Conservation (phyloP, 1,140 invertebrate species). For the Laupala kohalensis region DNA sequence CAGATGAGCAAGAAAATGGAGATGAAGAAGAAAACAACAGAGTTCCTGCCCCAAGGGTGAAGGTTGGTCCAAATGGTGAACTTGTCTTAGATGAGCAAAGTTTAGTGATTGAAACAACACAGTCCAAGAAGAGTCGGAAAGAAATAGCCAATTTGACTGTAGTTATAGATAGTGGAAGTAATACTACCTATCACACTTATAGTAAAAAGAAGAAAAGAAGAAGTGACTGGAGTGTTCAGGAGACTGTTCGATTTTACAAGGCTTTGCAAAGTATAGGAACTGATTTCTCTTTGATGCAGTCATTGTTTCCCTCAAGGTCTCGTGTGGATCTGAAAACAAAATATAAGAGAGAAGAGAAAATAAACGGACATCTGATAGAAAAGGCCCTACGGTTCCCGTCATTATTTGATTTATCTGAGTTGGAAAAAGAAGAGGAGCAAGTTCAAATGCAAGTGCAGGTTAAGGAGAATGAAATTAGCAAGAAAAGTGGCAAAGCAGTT, state of each 20-base stretch:
- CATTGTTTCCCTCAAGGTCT: constrained; percentile 63
- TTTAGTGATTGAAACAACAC: constrained; percentile 59
- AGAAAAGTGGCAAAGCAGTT: neutral
- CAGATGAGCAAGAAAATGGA: neutral
- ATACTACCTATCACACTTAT: constrained; percentile 42
- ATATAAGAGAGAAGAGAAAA: constrained; percentile 50
- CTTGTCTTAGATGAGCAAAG: constrained; percentile 78
- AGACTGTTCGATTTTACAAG: constrained; percentile 75
- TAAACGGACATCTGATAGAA: constrained; percentile 38
- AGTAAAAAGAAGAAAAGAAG: constrained; percentile 30
- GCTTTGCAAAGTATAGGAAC: constrained; percentile 78
- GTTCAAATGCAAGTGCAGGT: neutral
- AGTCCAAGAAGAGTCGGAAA: constrained; percentile 43
- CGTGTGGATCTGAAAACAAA: constrained; percentile 71
- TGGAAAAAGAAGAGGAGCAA: constrained; percentile 34
- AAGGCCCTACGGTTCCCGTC: constrained; percentile 35
- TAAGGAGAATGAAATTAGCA: neutral
- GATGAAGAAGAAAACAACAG: constrained; percentile 6
- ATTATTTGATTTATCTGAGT: constrained; percentile 34
- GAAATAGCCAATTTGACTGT: constrained; percentile 46
- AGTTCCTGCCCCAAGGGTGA: constrained; percentile 68
- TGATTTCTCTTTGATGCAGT: constrained; percentile 76
- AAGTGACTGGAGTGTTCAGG: constrained; percentile 31
- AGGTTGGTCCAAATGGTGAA: constrained; percentile 74
- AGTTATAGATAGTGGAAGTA: constrained; percentile 45